Evolutionary conservation across 2,888 invertebrate species (phyloP).

Genomic region (Melanostoma mellinum): DNA sequence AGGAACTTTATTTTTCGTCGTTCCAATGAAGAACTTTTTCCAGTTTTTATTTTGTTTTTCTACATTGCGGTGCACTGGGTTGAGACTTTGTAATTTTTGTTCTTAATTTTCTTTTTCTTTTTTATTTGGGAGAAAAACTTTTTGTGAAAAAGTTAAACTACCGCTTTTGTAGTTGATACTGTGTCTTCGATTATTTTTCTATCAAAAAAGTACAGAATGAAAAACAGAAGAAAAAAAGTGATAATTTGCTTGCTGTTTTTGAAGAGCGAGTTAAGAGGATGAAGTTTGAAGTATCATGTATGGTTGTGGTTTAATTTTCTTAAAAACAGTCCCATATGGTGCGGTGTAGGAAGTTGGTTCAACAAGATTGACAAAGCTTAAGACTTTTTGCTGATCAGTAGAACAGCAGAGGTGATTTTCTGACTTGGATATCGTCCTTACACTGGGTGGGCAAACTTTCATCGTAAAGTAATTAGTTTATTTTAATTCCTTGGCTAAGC

Average conservation of each 20-base stretch:
- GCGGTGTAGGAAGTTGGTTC: background rate
- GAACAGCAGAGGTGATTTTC: too few relatives aligned
- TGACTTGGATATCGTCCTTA: too few relatives aligned
- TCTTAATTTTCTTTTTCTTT: conserved; percentile 5
- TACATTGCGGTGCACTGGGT: conserved; percentile 40
- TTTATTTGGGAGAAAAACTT: background rate
- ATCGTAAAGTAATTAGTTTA: too few relatives aligned
- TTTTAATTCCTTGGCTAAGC: too few relatives aligned
- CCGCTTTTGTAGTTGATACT: conserved; percentile 27
- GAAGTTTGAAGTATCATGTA: conserved; percentile 16
- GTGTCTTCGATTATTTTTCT: conserved; percentile 12
- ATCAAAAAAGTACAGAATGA: background rate
- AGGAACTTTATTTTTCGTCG: conserved; percentile 38
- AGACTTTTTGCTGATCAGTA: too few relatives aligned
- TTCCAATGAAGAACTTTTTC: conserved; percentile 38
- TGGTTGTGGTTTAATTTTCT: background rate
- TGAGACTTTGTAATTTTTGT: conserved; percentile 36
- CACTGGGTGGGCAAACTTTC: too few relatives aligned
- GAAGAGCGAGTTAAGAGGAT: background rate
- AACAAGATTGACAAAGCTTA: too few relatives aligned
- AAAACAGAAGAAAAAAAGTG: background rate
- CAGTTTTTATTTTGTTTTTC: conserved; percentile 17
- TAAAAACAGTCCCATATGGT: background rate
- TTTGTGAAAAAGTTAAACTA: conserved; percentile 48
- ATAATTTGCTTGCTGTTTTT: conserved; percentile 33